phyloP scores from a whole-genome alignment of 2,113 vertebrate species.

The Glaucidium brasilianum region DNA sequence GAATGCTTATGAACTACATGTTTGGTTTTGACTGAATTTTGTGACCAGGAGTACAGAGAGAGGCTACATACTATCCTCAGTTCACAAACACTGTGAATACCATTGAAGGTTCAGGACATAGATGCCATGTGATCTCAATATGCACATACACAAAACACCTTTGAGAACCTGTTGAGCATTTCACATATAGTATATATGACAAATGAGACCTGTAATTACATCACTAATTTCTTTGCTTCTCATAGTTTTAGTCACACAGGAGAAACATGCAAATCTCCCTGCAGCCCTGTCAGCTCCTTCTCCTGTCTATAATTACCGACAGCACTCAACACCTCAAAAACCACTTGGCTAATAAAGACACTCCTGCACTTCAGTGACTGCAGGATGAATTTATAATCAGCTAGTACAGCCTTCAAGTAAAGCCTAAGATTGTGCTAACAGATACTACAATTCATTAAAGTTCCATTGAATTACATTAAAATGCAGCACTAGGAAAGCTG shows the following conservation, averaged over 20 bases:
- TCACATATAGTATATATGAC: background rate
- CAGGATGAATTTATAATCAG: background rate
- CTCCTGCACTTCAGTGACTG: background rate
- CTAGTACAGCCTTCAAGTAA: background rate
- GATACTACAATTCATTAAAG: background rate
- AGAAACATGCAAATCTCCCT: background rate
- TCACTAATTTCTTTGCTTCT: background rate
- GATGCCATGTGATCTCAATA: background rate
- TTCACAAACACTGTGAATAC: background rate
- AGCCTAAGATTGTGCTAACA: background rate
- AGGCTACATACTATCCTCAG: background rate
- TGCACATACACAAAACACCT: background rate
- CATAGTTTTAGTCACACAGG: background rate
- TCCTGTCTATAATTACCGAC: background rate
- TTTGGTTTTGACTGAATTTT: background rate
- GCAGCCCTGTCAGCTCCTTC: background rate
- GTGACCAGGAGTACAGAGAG: background rate
- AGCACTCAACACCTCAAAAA: background rate
- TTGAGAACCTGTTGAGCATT: background rate
- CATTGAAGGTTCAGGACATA: background rate
- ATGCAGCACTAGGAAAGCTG: background rate
- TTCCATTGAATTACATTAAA: background rate
- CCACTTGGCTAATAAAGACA: background rate
- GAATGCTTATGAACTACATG: background rate
- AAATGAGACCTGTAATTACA: background rate